Base-by-base conservation (phyloP, 2,888 invertebrate species). In the Artemia sinica region DNA sequence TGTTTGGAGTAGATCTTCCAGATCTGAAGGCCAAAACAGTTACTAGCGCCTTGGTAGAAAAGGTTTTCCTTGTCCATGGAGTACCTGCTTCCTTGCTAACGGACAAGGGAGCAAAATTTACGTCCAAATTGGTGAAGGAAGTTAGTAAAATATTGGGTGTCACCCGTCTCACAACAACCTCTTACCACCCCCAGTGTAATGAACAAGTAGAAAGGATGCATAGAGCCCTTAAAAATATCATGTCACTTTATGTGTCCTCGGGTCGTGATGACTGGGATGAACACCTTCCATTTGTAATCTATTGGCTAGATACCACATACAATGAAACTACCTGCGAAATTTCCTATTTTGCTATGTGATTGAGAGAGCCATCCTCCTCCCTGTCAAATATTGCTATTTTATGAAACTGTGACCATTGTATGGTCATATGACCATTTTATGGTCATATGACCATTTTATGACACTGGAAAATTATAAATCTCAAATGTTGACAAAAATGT, bases 61-160 rank as follows among this genome's bases (percentile, higher is more conserved):
- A 14, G 14, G 8, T 58, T n/a, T 58, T 58, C 14, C 14, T 58
- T 4, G 58, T 58, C 14, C 74, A 71, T 14, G 73, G 73, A 6
- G 68, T 72, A 1, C 72, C 74, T 8, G 49, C 66, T 0, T 65
- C 68, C 13, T 71, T 75, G 9, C 74, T 74, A 1, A 72, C 73
- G 0, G 74, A 73, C 69, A 70, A 70, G 49, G 74, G 72, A 13
- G 6, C 69, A n/a, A 67, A 74, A 11, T 73, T 73, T 58, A 70
- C 71, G 52, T 71, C 71, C 4, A 41, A 68, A 9, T 52, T 74
- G 1, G 73, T 71, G 51, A 11, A 13, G 18, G n/a, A 14, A 13
- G 66, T 74, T 6, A 28, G 51, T 1, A 49, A 69, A 41, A 41
- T 73, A 0, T 8, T 58, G 10, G 10, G 10, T 9, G 10, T 58